Evolutionary conservation across 1,140 invertebrate genomes (phyloP).

Genomic region (Lanistes nyassanus): DNA sequence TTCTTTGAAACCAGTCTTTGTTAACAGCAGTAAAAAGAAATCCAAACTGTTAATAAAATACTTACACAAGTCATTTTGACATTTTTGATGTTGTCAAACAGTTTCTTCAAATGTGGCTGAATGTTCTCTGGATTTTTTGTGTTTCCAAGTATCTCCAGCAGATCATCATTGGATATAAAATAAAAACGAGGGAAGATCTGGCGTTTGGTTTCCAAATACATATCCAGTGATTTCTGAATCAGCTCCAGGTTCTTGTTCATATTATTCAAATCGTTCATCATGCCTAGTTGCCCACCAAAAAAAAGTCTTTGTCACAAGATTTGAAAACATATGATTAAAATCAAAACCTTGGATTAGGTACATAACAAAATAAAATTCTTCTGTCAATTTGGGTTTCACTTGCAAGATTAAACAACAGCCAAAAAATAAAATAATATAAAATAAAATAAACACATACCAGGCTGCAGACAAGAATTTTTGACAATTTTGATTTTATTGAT

Average conservation of each 20-base stretch:
- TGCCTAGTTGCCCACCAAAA: slow-evolving; percentile 41
- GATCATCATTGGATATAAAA: slow-evolving; percentile 68
- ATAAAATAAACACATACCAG: slow-evolving; percentile 49
- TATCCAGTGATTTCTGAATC: slow-evolving; percentile 68
- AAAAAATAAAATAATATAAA: too few species aligned
- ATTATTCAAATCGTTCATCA: slow-evolving; percentile 62
- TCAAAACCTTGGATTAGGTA: too few species aligned
- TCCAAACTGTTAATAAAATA: not conserved
- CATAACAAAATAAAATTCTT: too few species aligned
- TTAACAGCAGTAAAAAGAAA: too few species aligned
- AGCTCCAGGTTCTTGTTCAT: slow-evolving; percentile 67
- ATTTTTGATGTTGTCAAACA: slow-evolving; percentile 67
- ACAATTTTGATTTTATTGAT: slow-evolving; percentile 64
- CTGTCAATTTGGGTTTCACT: too few species aligned
- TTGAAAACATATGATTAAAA: too few species aligned
- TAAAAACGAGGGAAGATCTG: slow-evolving; percentile 68
- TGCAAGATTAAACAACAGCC: too few species aligned
- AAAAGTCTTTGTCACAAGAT: not conserved
- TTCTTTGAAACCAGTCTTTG: too few species aligned
- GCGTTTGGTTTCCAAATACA: slow-evolving; percentile 68
- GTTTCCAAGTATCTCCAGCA: slow-evolving; percentile 68
- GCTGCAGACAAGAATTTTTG: slow-evolving; percentile 56
- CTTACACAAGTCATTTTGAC: slow-evolving; percentile 64
- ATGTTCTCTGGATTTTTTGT: slow-evolving; percentile 67
- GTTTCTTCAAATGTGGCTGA: slow-evolving; percentile 67